Evolutionary conservation across 2,113 vertebrate species (phyloP).

Genomic region (Chaenogobius annularis): DNA sequence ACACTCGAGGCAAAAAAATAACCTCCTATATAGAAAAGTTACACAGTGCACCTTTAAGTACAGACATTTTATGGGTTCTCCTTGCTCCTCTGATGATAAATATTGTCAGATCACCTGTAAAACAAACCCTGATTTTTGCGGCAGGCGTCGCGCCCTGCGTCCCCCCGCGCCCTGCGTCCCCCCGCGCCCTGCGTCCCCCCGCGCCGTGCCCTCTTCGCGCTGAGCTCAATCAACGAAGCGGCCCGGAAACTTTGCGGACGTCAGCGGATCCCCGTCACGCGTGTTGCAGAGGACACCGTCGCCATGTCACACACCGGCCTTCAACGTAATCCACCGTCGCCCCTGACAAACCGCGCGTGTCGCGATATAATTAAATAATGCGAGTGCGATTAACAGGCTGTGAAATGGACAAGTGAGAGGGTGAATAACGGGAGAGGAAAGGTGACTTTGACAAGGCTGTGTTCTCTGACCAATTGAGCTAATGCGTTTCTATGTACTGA

Average conservation of each 20-base stretch:
- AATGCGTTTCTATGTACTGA: slow-evolving; percentile 20
- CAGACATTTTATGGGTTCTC: not conserved
- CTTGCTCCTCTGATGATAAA: not conserved
- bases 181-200: slow-evolving; percentile 79
- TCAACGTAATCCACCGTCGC: slow-evolving; percentile 22
- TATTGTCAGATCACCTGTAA: not conserved
- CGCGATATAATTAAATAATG: slow-evolving; percentile 66
- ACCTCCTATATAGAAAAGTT: not conserved
- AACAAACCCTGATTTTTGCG: slow-evolving; percentile 60
- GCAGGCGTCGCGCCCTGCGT: slow-evolving; percentile 84
- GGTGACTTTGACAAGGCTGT: slow-evolving; percentile 50
- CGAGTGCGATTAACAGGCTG: slow-evolving; percentile 62
- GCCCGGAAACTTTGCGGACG: slow-evolving; percentile 82
- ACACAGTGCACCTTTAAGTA: not conserved
- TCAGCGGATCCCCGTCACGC: slow-evolving; percentile 72
- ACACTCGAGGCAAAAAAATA: not conserved
- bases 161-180: slow-evolving; percentile 64
- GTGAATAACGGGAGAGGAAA: slow-evolving; percentile 46
- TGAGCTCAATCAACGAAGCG: slow-evolving; percentile 82
- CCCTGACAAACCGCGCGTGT: slow-evolving; percentile 33
- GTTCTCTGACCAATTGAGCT: slow-evolving; percentile 42
- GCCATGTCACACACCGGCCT: slow-evolving; percentile 23
- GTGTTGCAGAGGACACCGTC: slow-evolving; percentile 64
- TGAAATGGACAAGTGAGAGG: slow-evolving; percentile 64
- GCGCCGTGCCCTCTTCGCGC: slow-evolving; percentile 75